These are phyloP conservation scores for Notolabrus celidotus DNA, from an alignment of 2,797 vertebrate species.

Conservation along the genomic window DNA sequence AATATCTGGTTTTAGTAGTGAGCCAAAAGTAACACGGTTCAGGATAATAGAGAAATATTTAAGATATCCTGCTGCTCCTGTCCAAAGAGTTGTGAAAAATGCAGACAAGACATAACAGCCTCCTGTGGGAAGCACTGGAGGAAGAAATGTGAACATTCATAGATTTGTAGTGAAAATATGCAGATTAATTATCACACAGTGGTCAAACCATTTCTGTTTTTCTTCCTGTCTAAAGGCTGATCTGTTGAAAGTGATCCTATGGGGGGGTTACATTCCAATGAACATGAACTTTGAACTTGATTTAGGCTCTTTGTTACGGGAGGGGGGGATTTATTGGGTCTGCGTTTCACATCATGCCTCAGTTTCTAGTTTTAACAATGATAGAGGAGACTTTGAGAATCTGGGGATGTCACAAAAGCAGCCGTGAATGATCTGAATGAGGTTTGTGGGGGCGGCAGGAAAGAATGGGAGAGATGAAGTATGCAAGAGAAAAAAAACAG, in stretches of 20 bases:
- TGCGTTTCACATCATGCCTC: too few species aligned
- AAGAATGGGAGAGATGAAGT: neutral
- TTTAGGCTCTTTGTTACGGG: conserved; percentile 1
- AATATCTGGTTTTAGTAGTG: too few species aligned
- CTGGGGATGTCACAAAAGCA: neutral
- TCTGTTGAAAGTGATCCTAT: conserved; percentile 15
- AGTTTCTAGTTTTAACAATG: conserved; percentile 1
- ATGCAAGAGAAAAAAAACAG: too few species aligned
- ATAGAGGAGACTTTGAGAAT: neutral
- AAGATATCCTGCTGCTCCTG: too few species aligned
- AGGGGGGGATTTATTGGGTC: neutral
- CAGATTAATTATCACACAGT: too few species aligned
- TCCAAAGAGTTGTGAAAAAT: too few species aligned
- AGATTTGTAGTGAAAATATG: too few species aligned
- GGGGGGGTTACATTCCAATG: conserved; percentile 12
- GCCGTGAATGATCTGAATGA: neutral
- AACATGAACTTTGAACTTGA: conserved; percentile 41
- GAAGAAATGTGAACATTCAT: too few species aligned
- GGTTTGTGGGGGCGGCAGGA: neutral
- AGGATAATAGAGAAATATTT: too few species aligned
- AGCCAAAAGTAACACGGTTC: too few species aligned
- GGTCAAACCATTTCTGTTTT: neutral
- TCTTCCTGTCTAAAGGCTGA: neutral
- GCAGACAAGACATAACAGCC: too few species aligned
- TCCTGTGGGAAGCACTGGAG: too few species aligned